Percentiles rank a stretch among this genome's conserved stretches.
phyloP scores from a whole-genome alignment of 2,888 invertebrate species.

The Hirudinaria manillensis region DNA sequence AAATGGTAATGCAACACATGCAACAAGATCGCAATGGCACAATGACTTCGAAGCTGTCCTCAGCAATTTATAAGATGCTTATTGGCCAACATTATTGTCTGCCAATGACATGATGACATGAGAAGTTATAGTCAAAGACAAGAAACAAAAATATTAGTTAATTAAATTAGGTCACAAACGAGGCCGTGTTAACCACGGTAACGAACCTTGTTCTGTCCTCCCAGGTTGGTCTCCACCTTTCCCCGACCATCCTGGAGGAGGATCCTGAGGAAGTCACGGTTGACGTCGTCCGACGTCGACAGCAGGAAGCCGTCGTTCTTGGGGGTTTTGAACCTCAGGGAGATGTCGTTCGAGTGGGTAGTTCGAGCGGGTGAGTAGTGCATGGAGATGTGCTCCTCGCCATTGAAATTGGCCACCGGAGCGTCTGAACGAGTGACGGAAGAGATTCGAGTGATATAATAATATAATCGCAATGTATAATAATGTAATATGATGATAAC shows the following conservation, averaged over 20 bases:
- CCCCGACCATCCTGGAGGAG: conserved; percentile 46
- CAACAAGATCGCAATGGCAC: too few species aligned
- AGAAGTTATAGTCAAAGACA: too few species aligned
- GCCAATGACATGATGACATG: too few species aligned
- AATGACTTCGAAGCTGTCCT: too few species aligned
- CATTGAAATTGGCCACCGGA: conserved; percentile 47
- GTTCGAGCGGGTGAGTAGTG: conserved; percentile 38
- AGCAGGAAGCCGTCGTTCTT: conserved; percentile 48
- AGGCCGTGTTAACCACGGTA: too few species aligned
- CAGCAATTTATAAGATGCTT: too few species aligned
- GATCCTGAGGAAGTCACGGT: conserved; percentile 44
- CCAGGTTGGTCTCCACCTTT: conserved; percentile 34
- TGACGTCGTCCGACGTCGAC: conserved; percentile 42
- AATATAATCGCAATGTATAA: neutral
- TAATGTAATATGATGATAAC: neutral
- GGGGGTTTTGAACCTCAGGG: conserved; percentile 49
- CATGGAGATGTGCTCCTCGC: conserved; percentile 40
- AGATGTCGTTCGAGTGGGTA: conserved; percentile 50
- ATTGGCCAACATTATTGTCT: too few species aligned
- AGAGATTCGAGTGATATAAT: neutral
- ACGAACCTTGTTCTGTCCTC: conserved; percentile 33
- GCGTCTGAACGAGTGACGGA: conserved; percentile 43
- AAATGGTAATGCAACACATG: too few species aligned
- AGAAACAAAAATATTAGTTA: too few species aligned
- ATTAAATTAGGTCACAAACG: too few species aligned